phyloP scores from a whole-genome alignment of 2,113 vertebrate species.

The Melierax canorus region DNA sequence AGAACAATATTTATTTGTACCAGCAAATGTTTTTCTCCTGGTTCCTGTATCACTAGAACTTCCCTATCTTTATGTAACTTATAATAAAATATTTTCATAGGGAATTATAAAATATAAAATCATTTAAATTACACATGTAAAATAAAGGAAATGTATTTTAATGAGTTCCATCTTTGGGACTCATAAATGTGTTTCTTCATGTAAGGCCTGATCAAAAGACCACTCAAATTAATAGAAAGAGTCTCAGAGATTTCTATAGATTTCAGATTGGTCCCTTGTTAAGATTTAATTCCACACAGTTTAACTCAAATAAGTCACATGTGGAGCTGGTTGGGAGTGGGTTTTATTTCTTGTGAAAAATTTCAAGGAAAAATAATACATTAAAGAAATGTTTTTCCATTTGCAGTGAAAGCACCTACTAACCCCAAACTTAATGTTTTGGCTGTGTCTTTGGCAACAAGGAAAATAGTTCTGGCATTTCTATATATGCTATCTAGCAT shows the following conservation, averaged over 20 bases:
- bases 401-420: neutral
- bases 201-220: neutral
- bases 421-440: neutral
- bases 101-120: slow-evolving; percentile 29
- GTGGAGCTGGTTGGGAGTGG: neutral
- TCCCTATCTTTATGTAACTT: neutral
- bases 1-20: neutral
- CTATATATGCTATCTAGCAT: neutral
- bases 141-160: slow-evolving; percentile 23
- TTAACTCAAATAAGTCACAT: slow-evolving; percentile 7
- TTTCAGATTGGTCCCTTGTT: slow-evolving; percentile 27
- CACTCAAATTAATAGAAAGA: neutral
- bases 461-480: neutral
- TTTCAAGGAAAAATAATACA: neutral
- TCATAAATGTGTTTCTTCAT: slow-evolving; percentile 21
- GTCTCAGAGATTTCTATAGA: slow-evolving; percentile 3
- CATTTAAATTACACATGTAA: neutral
- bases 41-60: neutral
- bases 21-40: neutral
- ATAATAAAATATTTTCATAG: neutral
- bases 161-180: slow-evolving; percentile 3
- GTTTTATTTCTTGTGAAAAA: neutral
- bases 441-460: neutral
- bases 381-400: neutral
- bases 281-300: slow-evolving; percentile 9